phyloP scores from a whole-genome alignment of 2,797 vertebrate genomes.

The Acanthornis magna region DNA sequence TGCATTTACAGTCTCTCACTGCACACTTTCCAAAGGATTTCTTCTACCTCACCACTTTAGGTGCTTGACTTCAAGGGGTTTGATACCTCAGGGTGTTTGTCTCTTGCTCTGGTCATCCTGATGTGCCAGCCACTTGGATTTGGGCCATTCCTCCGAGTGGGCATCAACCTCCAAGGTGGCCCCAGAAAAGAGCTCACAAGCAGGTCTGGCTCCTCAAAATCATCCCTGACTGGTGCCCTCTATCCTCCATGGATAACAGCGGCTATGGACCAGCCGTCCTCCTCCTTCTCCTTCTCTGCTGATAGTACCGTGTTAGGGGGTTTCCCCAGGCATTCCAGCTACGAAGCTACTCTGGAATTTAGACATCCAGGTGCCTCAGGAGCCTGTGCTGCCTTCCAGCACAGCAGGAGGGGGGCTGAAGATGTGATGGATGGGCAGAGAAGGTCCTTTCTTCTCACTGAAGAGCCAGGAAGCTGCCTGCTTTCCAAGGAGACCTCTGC shows the following conservation, averaged over 20 bases:
- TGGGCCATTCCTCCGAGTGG: rapidly evolving
- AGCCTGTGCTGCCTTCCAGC: neutral
- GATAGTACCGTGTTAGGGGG: too few relatives aligned
- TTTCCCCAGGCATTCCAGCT: neutral
- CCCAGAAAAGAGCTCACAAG: neutral
- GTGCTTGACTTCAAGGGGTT: neutral
- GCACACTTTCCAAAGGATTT: neutral
- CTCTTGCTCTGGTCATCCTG: rapidly evolving
- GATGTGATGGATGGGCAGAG: neutral
- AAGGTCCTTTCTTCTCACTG: neutral
- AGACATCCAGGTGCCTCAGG: neutral
- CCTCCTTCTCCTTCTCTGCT: rapidly evolving
- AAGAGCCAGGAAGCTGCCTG: neutral
- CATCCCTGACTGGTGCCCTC: neutral
- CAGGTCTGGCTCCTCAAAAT: neutral
- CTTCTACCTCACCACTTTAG: neutral
- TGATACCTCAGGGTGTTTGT: neutral
- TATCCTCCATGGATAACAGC: neutral
- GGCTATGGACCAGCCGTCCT: neutral
- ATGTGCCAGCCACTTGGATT: rapidly evolving
- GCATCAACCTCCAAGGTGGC: neutral
- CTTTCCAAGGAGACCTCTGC: neutral
- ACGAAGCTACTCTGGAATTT: neutral
- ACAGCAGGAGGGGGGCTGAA: rapidly evolving
- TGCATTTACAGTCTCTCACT: neutral